A percentile compares a stretch with the other conserved stretches of the same genome.
Evolutionary conservation across 1,140 invertebrate genomes (phyloP).

Genomic region (Drosophila auraria): DNA sequence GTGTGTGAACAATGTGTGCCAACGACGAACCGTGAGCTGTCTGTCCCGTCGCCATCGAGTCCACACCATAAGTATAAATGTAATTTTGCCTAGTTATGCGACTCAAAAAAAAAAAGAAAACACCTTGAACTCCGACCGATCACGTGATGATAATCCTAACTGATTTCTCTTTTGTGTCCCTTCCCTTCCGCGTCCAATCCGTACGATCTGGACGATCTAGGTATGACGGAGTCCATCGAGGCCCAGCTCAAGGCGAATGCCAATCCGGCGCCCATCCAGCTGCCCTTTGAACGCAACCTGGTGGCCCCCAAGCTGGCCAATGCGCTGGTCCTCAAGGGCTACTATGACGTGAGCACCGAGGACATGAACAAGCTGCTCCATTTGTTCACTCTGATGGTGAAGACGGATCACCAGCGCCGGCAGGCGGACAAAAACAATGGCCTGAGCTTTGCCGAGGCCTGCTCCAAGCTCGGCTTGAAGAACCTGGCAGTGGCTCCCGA

Average conservation of each 20-base stretch:
- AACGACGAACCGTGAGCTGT: slow-evolving; percentile 23
- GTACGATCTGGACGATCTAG: slow-evolving; percentile 16
- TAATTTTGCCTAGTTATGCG: slow-evolving; percentile 25
- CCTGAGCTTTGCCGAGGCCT: slow-evolving; percentile 44
- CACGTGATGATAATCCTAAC: slow-evolving; percentile 14
- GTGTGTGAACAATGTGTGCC: slow-evolving; percentile 45
- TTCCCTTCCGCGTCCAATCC: slow-evolving; percentile 6
- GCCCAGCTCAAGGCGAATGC: slow-evolving; percentile 19
- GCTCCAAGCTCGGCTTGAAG: slow-evolving; percentile 29
- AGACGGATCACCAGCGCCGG: slow-evolving; percentile 43
- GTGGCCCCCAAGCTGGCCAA: slow-evolving; percentile 92
- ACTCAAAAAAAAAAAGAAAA: background rate
- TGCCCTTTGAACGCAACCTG: slow-evolving; percentile 74
- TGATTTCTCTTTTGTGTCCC: slow-evolving; percentile 16
- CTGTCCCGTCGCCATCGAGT: slow-evolving; percentile 23
- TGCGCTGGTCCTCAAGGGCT: slow-evolving; percentile 90
- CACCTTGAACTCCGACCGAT: background rate
- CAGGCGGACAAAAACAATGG: slow-evolving; percentile 19
- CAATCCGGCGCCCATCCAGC: slow-evolving; percentile 14
- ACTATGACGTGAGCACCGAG: slow-evolving; percentile 90
- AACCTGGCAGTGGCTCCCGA: background rate
- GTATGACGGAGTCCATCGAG: background rate
- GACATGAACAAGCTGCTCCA: slow-evolving; percentile 92
- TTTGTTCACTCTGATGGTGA: slow-evolving; percentile 89
- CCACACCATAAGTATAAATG: slow-evolving; percentile 43